phyloP scores from a whole-genome alignment of 2,113 vertebrate genomes.

The Microcebus jonahi region DNA sequence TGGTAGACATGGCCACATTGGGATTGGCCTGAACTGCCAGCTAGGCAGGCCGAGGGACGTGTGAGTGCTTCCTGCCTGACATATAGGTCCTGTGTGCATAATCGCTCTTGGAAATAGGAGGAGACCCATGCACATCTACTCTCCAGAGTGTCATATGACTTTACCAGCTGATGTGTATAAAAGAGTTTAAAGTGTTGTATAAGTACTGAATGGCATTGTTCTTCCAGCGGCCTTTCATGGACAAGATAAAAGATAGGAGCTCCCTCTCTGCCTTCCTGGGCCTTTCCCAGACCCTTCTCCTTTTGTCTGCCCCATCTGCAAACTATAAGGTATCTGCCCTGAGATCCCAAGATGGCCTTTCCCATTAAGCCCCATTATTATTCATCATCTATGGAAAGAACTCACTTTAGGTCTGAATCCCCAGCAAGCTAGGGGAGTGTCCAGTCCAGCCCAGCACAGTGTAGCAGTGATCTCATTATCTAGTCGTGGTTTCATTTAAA shows the following conservation, averaged over 20 bases:
- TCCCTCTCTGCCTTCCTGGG: constrained; percentile 11
- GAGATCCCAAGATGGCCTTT: constrained; percentile 61
- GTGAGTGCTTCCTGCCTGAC: neutral
- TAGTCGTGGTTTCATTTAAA: constrained; percentile 18
- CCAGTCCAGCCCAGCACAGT: neutral
- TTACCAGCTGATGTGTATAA: neutral
- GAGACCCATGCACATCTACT: neutral
- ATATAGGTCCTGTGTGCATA: neutral
- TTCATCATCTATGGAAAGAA: constrained; percentile 32
- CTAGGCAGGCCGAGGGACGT: neutral
- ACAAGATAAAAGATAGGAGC: constrained; percentile 48
- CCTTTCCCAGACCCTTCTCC: constrained; percentile 66
- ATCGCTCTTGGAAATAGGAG: neutral
- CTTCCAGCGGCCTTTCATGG: constrained; percentile 36
- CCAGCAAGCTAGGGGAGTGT: neutral
- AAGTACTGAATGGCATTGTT: constrained; percentile 55
- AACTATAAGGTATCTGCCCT: constrained; percentile 65
- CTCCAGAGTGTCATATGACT: neutral
- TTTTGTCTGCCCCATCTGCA: constrained; percentile 53
- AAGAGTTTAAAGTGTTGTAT: neutral
- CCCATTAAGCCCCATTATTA: constrained; percentile 41
- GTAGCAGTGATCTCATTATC: constrained; percentile 43
- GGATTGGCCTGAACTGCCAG: neutral
- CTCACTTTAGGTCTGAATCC: constrained; percentile 42
- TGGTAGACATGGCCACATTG: no score